Base-by-base conservation (phyloP, 2,888 invertebrate genomes). In the Diachrysia chrysitis region DNA sequence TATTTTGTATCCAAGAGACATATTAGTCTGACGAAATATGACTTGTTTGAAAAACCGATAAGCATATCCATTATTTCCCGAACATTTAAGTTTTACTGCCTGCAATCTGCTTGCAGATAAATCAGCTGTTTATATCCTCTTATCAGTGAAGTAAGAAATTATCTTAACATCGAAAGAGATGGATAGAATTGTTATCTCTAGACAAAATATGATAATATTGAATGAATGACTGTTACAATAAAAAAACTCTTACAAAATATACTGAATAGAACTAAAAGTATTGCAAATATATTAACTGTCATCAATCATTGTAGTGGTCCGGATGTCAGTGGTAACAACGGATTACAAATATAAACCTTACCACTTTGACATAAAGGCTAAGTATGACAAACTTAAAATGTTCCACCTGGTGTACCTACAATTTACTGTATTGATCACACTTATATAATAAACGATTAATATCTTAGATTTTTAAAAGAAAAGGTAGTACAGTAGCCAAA, bases 121-220 rank as follows among this genome's bases (percentile, higher is more conserved):
- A 19, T 29, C 29, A 63, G 19, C 29, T 57, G 59, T 29, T 53
- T 37, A 29, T 58, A 72, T 72, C 53, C 19, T 57, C 0, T 21
- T 77, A 58, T 73, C 61, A 23, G 14, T 48, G 53, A 73, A 57
- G 42, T 54, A 54, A 56, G n/a, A 59, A 19, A 42, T 37, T 57
- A 19, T 61, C 57, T 25, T 25, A 21, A 29, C 73, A 56, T 58
- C 57, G 10, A 9, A 10, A 54, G 37, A 54, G 14, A 21, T 51
- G 19, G 19, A 19, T 19, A 21, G 21, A 12, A 12, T 10, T 21
- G 48, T 4, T 51, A 51, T 51, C 21, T n/a, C n/a, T 21, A 12
- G n/a, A n/a, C 16, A 21, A 12, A 51, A 14, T 14, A 12, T 51
- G 19, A 51, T 48, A 19, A 19, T 51, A 21, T 9, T 21, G 42